Base-by-base conservation (phyloP, 2,113 vertebrate genomes). In the Carettochelys insculpta region DNA sequence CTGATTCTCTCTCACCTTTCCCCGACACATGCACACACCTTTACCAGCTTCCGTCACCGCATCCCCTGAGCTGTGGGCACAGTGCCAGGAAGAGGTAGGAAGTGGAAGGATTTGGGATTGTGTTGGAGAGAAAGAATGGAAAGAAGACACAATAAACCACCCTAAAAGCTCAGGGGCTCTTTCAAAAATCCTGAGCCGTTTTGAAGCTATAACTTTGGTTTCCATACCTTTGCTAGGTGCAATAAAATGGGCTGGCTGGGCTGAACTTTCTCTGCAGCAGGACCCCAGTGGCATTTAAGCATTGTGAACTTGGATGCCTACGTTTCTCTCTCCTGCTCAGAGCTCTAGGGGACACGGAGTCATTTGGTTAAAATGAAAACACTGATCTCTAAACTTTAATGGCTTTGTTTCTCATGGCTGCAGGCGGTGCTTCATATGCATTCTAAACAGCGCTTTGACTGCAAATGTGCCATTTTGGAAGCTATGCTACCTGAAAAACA, bases 341-440 rank as follows among this genome's bases (percentile, higher is more conserved):
- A 96, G 92, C 92, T 77, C 2, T 83, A 96, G 94, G 92, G 87
- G 51, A 93, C 79, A 88, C 85, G 97, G 97, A 96, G 88, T 97
- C 96, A 97, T 97, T 97, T 96, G 90, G 94, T 97, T 97, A 97
- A 97, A 97, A 97, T 95, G 97, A 97, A 97, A 97, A 94, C 93
- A 96, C 77, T 34, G 81, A 94, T 92, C 83, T 97, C 95, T 96
- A 95, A 95, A 86, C 94, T 96, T 94, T 95, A 96, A 97, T 95
- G 94, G 91, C 92, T 97, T 96, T 96, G 95, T 94, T 97, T 95
- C 91, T 77, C 77, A 34, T 95, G 94, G 90, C 94, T 94, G 95
- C 96, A 95, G 95, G 96, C 96, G 87, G 92, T 73, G 91, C 77
- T 90, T 88, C 92, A 93, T 95, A 93, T 88, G 94, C 91, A 95